Conservation (phyloP, 2,888 invertebrate genomes). For the Mactromeris polynyma region DNA sequence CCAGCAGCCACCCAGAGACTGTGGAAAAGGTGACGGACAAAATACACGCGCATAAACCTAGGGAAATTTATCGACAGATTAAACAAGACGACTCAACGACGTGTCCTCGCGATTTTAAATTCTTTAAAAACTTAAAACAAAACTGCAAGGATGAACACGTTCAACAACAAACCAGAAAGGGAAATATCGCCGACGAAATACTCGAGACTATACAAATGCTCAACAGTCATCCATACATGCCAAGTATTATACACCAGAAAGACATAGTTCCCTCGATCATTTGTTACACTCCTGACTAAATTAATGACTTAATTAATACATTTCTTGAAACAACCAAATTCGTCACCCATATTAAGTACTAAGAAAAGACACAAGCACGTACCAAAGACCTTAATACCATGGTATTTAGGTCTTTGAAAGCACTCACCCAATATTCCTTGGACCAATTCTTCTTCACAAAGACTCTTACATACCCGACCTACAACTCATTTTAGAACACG, state of each 20-base stretch:
- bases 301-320: conserved; percentile 35
- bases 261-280: conserved; percentile 40
- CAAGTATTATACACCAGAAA: conserved; percentile 44
- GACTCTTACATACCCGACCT: conserved; percentile 46
- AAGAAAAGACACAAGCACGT: conserved; percentile 26
- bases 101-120: conserved; percentile 20
- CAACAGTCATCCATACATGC: conserved; percentile 29
- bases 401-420: too few relatives aligned
- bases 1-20: conserved; percentile 24
- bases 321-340: neutral
- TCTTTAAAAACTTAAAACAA: conserved; percentile 20
- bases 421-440: conserved; percentile 43
- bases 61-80: conserved; percentile 26
- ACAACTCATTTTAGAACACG: conserved; percentile 45
- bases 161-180: neutral
- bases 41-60: conserved; percentile 5
- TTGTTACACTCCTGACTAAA: conserved; percentile 24
- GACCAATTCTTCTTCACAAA: conserved; percentile 49
- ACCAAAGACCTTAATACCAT: too few relatives aligned
- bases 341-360: conserved; percentile 43
- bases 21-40: conserved; percentile 1
- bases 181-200: conserved; percentile 48
- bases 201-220: conserved; percentile 47
- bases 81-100: conserved; percentile 32
- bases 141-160: neutral